Conservation (phyloP, 2,888 invertebrate species). For the Apamea anceps region DNA sequence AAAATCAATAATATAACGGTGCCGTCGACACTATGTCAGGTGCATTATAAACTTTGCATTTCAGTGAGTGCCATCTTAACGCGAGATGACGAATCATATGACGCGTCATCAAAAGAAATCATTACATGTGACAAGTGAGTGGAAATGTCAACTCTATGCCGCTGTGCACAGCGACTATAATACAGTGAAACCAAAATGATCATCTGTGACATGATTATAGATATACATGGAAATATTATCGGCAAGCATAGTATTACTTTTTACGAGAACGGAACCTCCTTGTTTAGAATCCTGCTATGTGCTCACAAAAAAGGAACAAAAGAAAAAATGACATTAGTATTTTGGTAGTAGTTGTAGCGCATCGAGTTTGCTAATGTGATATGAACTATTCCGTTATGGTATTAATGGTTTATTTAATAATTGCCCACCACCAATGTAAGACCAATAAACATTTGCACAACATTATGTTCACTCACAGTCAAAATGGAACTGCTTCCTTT, state of each 20-base stretch:
- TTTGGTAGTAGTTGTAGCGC: constrained; percentile 77
- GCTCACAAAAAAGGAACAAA: constrained; percentile 88
- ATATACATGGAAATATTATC: constrained; percentile 83
- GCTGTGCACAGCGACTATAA: constrained; percentile 76
- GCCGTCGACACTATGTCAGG: constrained; percentile 90
- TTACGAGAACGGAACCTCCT: constrained; percentile 89
- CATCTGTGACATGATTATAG: constrained; percentile 80
- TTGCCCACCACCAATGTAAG: constrained; percentile 78
- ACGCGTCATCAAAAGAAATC: constrained; percentile 88
- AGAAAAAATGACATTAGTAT: constrained; percentile 89
- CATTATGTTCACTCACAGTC: constrained; percentile 55
- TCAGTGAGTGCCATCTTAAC: constrained; percentile 90
- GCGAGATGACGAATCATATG: constrained; percentile 76
- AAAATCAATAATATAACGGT: constrained; percentile 90
- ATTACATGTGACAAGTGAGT: constrained; percentile 94
- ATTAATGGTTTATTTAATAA: constrained; percentile 67
- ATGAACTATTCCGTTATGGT: constrained; percentile 70
- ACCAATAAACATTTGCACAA: constrained; percentile 65
- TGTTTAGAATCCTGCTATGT: constrained; percentile 90
- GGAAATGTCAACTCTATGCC: constrained; percentile 83
- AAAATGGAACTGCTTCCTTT: constrained; percentile 56
- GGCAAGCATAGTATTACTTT: constrained; percentile 88
- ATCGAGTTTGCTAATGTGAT: constrained; percentile 70
- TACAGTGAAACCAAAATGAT: constrained; percentile 80
- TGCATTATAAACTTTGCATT: constrained; percentile 90